A percentile compares a stretch with the other conserved stretches of the same genome.
Evolutionary conservation across 2,888 invertebrate species (phyloP).

Genomic region (Dasypogon diadema): DNA sequence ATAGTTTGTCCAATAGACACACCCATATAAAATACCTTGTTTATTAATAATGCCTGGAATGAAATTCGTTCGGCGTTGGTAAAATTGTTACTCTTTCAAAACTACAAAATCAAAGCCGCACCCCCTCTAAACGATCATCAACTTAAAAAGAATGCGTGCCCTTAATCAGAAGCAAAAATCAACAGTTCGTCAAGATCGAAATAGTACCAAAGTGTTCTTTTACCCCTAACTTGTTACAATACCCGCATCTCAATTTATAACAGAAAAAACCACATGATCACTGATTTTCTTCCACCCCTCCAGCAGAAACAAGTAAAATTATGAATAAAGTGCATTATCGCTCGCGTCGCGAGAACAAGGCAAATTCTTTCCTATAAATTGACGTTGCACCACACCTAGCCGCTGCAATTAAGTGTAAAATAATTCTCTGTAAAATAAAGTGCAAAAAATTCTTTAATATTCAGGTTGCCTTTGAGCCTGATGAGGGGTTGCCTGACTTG

Average conservation of each 20-base stretch:
- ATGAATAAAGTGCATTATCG: conserved; percentile 54
- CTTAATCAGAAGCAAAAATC: conserved; percentile 1
- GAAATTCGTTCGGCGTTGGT: no score
- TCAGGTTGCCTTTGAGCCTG: conserved; percentile 25
- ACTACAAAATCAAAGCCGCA: background rate
- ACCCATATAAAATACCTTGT: no score
- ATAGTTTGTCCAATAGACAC: no score
- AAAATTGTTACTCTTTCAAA: no score
- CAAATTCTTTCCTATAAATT: conserved; percentile 10
- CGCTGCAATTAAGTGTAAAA: conserved; percentile 55
- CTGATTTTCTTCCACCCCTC: conserved; percentile 39
- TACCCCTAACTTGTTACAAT: conserved; percentile 10
- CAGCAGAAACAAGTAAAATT: conserved; percentile 16
- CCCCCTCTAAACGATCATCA: background rate
- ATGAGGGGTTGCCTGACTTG: background rate
- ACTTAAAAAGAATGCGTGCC: background rate
- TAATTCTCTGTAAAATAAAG: conserved; percentile 45
- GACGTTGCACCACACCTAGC: conserved; percentile 49
- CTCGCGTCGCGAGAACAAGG: conserved; percentile 34
- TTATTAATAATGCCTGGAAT: no score
- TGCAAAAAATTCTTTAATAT: background rate
- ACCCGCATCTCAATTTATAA: conserved; percentile 4
- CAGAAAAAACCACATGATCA: conserved; percentile 47
- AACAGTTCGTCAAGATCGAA: background rate
- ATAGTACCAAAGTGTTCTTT: conserved; percentile 9